Base-by-base conservation (phyloP, 2,888 invertebrate genomes). In the Rotaria magnacalcarata region DNA sequence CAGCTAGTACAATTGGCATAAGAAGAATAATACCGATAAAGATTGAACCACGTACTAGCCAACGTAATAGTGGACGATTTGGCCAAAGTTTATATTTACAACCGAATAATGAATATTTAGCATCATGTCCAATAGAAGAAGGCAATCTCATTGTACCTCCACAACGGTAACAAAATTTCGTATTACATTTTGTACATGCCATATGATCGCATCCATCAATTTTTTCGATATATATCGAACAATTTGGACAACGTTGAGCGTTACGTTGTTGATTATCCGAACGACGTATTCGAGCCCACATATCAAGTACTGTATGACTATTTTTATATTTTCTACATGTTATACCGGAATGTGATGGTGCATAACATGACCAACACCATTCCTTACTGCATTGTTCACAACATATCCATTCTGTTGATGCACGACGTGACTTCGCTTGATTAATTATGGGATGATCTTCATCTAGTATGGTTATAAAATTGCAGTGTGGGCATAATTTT, bases 301-400 rank as follows among this genome's bases (percentile, higher is more conserved):
- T 47, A 5, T 80, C 80, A 41, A 80, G 2, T 24, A 3, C 24
- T 8, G 80, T n/a, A n/a, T 47, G 80, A 43, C 47, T 2, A 47
- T 80, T 80, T 24, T 47, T 80, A 47, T 47, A 80, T 47, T 80
- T 11, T 0, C n/a, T 8, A 80, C 80, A 80, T 47, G 80, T 47
- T 43, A 19, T 11, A n/a, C 19, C 10, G 2, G 43, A 24, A 47
- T 80, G 80, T 24, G 47, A 24, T 47, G 80, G 80, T 24, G 80
- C 80, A 80, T 80, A 80, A 14, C 80, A 80, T 80, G 47, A n/a
- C 80, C 80, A 80, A 47, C 80, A 80, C 80, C 80, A 80, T 80
- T 47, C 47, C 47, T 80, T 43, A n/a, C 47, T 47, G n/a, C 80
- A 80, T 80, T 80, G 80, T 47, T 47, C 80, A 47, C 80, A 80